Base-by-base conservation (phyloP, 2,113 vertebrate species). In the Chionomys nivalis region DNA sequence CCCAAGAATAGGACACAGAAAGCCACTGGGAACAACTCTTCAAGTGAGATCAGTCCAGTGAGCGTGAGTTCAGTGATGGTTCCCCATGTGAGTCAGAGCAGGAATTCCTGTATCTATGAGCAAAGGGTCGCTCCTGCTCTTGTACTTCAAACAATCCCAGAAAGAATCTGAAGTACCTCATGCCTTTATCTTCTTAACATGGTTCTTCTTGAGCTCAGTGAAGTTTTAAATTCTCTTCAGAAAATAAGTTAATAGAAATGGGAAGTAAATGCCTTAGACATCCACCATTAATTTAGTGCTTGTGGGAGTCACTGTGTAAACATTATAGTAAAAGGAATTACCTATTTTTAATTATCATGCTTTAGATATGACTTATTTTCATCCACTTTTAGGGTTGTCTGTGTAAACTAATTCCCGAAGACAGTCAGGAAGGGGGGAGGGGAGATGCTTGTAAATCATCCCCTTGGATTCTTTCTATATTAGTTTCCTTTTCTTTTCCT, bases 341-440 rank as follows among this genome's bases (percentile, higher is more conserved):
- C 39, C 4, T 31, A 31, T 65, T 63, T 39, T 39, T 10, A 28
- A 65, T 85, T 44, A 19, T 65, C n/a, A 31, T 65, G 36, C 97
- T 58, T 97, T 96, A n/a, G 47, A 73, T 97, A 36, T 82, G 70
- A 13, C 68, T 85, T 97, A 90, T 47, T 97, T 97, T n/a, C 82
- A 95, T 21, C 96, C 92, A 19, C 9, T 52, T 63, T 42, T 47
- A 4, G 16, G 42, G 33, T 23, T 87, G 65, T 58, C 92, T 70
- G 23, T 86, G 12, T 88, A 7, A 11, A 21, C 7, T 42, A 96
- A 96, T 97, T 97, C 55, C 78, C 85, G 28, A 96, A 47, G 79
- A 94, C 91, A 70, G 68, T 61, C 89, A 91, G 61, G 61, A 94
- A 78, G 70, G 52, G 79, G 76, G 55, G 55, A 19, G 55, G 16